Percentiles rank a stretch among this genome's conserved stretches.
These are phyloP conservation scores for Regulus satrapa DNA, from an alignment of 2,113 vertebrate genomes.

Conservation along the genomic window DNA sequence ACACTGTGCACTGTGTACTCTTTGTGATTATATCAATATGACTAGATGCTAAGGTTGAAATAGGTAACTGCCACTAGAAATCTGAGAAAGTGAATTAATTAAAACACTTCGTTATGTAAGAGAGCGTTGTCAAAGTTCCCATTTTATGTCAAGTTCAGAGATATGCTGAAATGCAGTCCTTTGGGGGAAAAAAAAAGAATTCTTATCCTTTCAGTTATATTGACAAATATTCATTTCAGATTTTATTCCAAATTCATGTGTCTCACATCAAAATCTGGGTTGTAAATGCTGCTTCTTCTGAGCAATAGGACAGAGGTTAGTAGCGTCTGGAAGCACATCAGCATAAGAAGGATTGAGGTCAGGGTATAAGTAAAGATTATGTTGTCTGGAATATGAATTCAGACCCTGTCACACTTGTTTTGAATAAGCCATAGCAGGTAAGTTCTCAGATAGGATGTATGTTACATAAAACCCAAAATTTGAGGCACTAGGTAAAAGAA, in stretches of 20 bases:
- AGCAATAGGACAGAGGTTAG: background rate
- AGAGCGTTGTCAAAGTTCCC: background rate
- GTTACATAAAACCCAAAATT: background rate
- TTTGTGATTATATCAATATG: constrained; percentile 34
- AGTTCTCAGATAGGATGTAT: background rate
- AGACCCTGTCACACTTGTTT: background rate
- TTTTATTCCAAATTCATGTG: background rate
- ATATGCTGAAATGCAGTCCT: background rate
- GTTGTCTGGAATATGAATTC: background rate
- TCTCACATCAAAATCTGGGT: background rate
- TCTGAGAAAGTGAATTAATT: constrained; percentile 33
- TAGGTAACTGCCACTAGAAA: constrained; percentile 34
- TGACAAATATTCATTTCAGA: background rate
- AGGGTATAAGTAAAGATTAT: background rate
- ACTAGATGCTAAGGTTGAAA: constrained; percentile 31
- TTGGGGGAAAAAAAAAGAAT: background rate
- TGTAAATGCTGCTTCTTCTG: background rate
- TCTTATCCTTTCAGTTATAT: background rate
- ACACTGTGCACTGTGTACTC: background rate
- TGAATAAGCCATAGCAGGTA: background rate
- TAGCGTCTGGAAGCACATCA: background rate
- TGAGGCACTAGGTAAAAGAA: background rate
- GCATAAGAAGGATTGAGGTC: background rate
- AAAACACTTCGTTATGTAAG: constrained; percentile 3
- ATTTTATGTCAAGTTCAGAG: constrained; percentile 10